Evolutionary conservation across 2,113 vertebrate species (phyloP).

Genomic region (Oplegnathus fasciatus): DNA sequence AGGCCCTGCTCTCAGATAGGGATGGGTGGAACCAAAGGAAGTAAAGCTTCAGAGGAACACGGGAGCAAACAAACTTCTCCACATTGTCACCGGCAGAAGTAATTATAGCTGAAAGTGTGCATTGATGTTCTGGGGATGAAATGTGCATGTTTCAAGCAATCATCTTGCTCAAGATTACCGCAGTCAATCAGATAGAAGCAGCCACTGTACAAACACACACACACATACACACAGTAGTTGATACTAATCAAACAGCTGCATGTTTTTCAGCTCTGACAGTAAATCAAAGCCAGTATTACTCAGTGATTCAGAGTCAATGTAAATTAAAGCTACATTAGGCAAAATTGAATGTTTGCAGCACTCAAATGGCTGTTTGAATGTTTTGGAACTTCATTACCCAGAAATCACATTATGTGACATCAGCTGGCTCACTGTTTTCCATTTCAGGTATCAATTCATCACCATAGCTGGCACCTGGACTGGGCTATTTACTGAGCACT

Average conservation of each 20-base stretch:
- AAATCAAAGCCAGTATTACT: conserved; percentile 30
- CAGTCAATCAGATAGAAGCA: conserved; percentile 16
- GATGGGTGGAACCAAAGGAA: conserved; percentile 63
- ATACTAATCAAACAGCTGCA: conserved; percentile 24
- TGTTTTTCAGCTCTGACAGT: conserved; percentile 2
- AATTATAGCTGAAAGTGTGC: conserved; percentile 11
- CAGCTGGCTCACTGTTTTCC: background rate
- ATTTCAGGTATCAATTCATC: background rate
- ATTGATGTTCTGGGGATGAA: conserved; percentile 12
- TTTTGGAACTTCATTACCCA: conserved; percentile 25
- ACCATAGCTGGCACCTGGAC: background rate
- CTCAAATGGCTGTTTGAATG: conserved; percentile 4
- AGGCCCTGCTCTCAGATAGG: conserved; percentile 29
- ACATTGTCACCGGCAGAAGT: background rate
- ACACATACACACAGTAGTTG: conserved; percentile 8
- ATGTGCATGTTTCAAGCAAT: conserved; percentile 28
- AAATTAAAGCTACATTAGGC: conserved; percentile 38
- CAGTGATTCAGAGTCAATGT: conserved; percentile 23
- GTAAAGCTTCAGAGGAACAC: conserved; percentile 40
- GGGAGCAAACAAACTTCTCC: conserved; percentile 40
- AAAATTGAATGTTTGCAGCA: conserved; percentile 1
- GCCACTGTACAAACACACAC: conserved; percentile 8
- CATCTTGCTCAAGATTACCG: background rate
- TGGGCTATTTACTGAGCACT: background rate
- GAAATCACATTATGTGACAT: conserved; percentile 26